These are phyloP conservation scores for Nothocercus julius DNA, from an alignment of 2,113 vertebrate species.

Conservation along the genomic window DNA sequence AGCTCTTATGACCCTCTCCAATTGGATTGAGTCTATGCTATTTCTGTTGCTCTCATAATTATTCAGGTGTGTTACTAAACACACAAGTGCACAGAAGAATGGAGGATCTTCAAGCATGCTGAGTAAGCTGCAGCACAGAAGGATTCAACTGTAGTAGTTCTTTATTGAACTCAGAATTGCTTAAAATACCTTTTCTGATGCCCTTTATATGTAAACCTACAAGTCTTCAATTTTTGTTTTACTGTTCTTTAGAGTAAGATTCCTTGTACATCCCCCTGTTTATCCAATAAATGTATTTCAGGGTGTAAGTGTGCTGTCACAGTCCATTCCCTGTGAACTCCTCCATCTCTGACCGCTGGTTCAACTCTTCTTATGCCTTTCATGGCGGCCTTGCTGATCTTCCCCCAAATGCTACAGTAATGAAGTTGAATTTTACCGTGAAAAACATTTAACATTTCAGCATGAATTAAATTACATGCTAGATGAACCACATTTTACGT, in stretches of 20 bases:
- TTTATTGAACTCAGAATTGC: not conserved
- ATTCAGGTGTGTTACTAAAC: not conserved
- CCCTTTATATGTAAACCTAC: not conserved
- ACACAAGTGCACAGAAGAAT: not conserved
- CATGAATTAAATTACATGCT: not conserved
- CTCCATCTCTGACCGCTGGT: not conserved
- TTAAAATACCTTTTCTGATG: not conserved
- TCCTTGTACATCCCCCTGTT: not conserved
- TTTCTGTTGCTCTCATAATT: not conserved
- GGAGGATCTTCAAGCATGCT: not conserved
- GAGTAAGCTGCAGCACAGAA: not conserved
- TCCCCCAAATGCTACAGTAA: not conserved
- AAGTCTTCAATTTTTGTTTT: not conserved
- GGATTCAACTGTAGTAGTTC: not conserved
- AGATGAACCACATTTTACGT: not conserved
- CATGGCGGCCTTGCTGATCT: not conserved
- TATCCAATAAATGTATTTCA: not conserved
- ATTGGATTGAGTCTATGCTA: not conserved
- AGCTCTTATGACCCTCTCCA: not conserved
- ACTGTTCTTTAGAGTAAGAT: not conserved
- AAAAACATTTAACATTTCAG: not conserved
- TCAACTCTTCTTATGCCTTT: not conserved
- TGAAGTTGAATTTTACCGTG: not conserved
- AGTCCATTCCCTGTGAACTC: fast-evolving
- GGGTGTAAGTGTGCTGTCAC: not conserved